Base-by-base conservation (phyloP, 2,113 vertebrate species). In the Nibea coibor region DNA sequence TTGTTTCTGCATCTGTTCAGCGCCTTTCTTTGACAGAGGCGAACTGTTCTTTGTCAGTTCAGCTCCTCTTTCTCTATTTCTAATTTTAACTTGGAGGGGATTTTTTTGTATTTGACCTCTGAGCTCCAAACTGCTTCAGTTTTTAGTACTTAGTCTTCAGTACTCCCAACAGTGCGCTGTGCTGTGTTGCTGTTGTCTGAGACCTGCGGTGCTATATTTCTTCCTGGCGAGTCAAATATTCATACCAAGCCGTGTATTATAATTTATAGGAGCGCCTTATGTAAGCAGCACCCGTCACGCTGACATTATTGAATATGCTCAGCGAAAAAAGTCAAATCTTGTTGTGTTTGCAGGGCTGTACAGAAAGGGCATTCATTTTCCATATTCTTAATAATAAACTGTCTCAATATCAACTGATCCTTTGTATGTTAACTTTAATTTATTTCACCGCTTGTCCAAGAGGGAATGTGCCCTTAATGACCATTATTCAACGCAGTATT, bases 41-140 rank as follows among this genome's bases (percentile, higher is more conserved):
- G 1, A 70, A 57, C 54, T 78, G 45, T 61, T 81, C 69, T 86
- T 68, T 31, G 43, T 64, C 70, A 17, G 53, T 26, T 57, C 42
- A 71, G 59, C 31, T 64, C 17, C 54, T 80, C 54, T 86, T 69
- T 80, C 28, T 42, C 67, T 12, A 64, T 72, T 78, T 82, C 87
- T 91, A 87, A 86, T 87, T 92, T 90, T 85, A 86, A 69, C 78
- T 72, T 10, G 5, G 48, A 47, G 9, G 56, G 24, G 2, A 19
- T 28, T 75, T 64, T 59, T 76, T 87, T 83, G 72, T 72, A 16
- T 71, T 5, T 84, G 79, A 82, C 68, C 79, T 86, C 63, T 87
- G 51, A 73, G 8, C 73, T 88, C 7, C 26, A n/a, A 71, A 71
- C 64, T 47, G 31, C 47, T 67, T 82, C 51, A 56, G 16, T 84